Conservation (phyloP, 2,888 invertebrate genomes). For the Apodemia mormo region DNA sequence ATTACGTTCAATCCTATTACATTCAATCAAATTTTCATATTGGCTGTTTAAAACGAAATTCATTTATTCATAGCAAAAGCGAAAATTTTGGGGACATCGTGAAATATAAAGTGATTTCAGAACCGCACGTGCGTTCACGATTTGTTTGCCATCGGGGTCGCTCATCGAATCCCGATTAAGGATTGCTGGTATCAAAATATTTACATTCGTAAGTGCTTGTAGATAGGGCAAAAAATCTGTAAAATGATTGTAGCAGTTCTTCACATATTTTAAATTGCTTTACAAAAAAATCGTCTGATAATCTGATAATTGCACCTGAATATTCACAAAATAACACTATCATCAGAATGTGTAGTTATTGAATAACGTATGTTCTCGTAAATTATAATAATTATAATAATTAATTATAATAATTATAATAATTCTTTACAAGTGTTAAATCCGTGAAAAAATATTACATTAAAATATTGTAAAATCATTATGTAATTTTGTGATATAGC, state of each 20-base stretch:
- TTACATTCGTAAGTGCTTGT: conserved; percentile 21
- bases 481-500: no score
- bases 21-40: not conserved
- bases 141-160: conserved; percentile 47
- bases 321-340: no score
- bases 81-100: conserved; percentile 17
- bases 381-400: no score
- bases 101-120: conserved; percentile 27
- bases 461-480: no score
- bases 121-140: conserved; percentile 37
- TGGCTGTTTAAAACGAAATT: not conserved
- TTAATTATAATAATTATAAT: no score
- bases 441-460: no score
- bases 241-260: not conserved
- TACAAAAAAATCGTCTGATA: no score
- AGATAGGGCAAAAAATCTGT: conserved; percentile 14
- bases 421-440: no score
- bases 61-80: conserved; percentile 4
- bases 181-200: conserved; percentile 52
- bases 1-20: not conserved
- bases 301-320: no score
- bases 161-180: conserved; percentile 51
- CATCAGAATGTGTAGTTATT: no score
- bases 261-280: not conserved
- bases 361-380: no score